phyloP scores from a whole-genome alignment of 2,113 vertebrate species.

The Mobula birostris region DNA sequence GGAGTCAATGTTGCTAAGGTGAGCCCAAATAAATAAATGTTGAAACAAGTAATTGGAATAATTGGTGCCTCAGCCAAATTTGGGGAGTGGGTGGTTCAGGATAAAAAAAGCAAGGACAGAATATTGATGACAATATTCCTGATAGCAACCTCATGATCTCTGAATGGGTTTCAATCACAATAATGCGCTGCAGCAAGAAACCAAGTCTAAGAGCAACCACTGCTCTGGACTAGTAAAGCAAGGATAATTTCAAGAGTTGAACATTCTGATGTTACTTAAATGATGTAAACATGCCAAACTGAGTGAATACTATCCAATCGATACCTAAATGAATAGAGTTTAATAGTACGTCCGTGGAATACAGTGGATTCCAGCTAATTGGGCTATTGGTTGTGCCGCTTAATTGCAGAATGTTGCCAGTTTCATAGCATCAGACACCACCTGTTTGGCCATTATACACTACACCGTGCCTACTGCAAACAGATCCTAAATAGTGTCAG shows the following conservation, averaged over 20 bases:
- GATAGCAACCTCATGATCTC: neutral
- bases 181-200: neutral
- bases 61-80: too few relatives aligned
- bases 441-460: too few relatives aligned
- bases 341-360: neutral
- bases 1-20: neutral
- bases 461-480: too few relatives aligned
- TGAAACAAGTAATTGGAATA: neutral
- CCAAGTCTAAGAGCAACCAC: neutral
- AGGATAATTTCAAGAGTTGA: neutral
- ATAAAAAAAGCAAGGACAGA: neutral
- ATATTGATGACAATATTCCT: neutral
- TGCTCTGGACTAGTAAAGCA: neutral
- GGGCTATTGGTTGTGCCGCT: too few relatives aligned
- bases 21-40: neutral
- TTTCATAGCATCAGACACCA: too few relatives aligned
- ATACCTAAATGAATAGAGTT: neutral
- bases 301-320: neutral
- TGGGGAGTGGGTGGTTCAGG: neutral
- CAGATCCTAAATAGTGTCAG: too few relatives aligned
- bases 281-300: neutral
- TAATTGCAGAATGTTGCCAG: too few relatives aligned
- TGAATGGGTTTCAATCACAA: neutral
- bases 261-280: neutral
- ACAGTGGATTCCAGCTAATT: neutral